These are phyloP conservation scores for Pachydiplax longipennis DNA, from an alignment of 2,888 invertebrate species.

Conservation along the genomic window DNA sequence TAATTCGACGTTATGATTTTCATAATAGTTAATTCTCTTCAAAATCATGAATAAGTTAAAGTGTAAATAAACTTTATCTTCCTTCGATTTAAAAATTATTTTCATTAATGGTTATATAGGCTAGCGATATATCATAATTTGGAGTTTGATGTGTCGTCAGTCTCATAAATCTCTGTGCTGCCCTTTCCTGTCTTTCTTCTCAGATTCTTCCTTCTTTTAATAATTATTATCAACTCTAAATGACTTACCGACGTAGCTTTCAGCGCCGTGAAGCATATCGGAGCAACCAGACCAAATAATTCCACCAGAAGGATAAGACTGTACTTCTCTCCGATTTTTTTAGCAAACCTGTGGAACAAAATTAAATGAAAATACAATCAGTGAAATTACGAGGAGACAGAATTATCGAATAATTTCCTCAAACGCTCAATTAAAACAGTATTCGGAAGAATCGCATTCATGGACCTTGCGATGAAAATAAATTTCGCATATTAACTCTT, in stretches of 20 bases:
- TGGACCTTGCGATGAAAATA: background rate
- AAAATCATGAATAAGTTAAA: background rate
- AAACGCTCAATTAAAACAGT: background rate
- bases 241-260: background rate
- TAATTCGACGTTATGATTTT: background rate
- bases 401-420: no score
- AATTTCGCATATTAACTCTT: background rate
- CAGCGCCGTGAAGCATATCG: background rate
- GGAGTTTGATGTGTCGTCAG: no score
- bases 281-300: background rate
- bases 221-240: no score
- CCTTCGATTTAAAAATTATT: no score
- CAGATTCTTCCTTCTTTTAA: no score
- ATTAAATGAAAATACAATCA: background rate
- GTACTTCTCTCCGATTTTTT: background rate
- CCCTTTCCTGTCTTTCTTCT: no score
- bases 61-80: no score
- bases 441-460: background rate
- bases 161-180: no score
- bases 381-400: no score
- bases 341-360: background rate
- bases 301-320: background rate
- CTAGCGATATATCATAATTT: no score
- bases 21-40: background rate
- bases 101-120: no score